Conservation (phyloP, 2,797 vertebrate genomes). For the Peromyscus aztecus region DNA sequence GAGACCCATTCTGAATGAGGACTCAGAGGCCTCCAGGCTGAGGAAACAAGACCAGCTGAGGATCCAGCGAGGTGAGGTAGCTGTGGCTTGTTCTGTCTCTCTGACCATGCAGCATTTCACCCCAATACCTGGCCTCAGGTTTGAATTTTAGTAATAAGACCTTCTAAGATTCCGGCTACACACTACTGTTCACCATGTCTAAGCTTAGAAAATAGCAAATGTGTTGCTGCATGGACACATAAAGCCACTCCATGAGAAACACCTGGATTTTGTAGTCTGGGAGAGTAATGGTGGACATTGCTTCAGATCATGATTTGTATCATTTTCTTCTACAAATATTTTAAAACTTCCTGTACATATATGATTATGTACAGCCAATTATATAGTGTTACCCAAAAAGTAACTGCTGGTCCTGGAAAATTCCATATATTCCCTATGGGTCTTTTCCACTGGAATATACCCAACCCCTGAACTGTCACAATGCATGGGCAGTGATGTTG, state of each 20-base stretch:
- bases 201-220: background rate
- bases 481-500: fast-evolving
- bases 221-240: fast-evolving
- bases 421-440: background rate
- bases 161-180: too few species aligned
- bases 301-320: background rate
- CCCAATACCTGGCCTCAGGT: too few species aligned
- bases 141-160: too few species aligned
- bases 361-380: background rate
- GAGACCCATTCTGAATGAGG: too few species aligned
- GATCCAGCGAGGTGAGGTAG: too few species aligned
- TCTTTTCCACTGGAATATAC: background rate
- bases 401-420: background rate
- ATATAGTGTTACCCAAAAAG: background rate
- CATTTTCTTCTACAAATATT: background rate
- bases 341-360: background rate
- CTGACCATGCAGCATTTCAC: too few species aligned
- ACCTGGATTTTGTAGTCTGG: fast-evolving
- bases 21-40: too few species aligned
- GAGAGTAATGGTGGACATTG: fast-evolving
- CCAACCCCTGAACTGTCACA: too few species aligned
- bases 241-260: background rate
- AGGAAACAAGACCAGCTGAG: too few species aligned
- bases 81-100: too few species aligned
- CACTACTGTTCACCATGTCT: background rate